Conservation (phyloP, 2,888 invertebrate genomes). For the Ditula angustiorana region DNA sequence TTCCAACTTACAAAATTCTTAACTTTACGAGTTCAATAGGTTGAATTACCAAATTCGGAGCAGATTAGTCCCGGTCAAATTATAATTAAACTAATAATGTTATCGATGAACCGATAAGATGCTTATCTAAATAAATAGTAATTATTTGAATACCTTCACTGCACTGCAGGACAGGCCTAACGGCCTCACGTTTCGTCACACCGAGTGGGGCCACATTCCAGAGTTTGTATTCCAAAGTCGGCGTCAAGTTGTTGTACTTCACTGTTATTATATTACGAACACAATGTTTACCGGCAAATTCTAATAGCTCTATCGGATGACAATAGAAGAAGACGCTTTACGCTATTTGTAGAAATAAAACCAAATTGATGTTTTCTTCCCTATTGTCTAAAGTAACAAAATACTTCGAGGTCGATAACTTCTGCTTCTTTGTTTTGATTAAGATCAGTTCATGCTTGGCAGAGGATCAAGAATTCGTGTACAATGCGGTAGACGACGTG, state of each 20-base stretch:
- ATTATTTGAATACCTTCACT: slow-evolving; percentile 32
- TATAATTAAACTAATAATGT: slow-evolving; percentile 23
- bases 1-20: background rate
- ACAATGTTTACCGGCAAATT: background rate
- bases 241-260: slow-evolving; percentile 57
- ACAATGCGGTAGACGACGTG: background rate
- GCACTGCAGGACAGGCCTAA: slow-evolving; percentile 36
- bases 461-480: slow-evolving; percentile 23
- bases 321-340: background rate
- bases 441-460: slow-evolving; percentile 13
- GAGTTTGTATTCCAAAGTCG: slow-evolving; percentile 52
- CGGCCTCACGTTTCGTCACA: slow-evolving; percentile 65
- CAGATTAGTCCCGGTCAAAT: slow-evolving; percentile 29
- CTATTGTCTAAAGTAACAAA: background rate
- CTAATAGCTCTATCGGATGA: slow-evolving; percentile 15
- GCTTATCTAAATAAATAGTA: slow-evolving; percentile 38
- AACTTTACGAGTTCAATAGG: background rate
- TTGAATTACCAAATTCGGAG: background rate
- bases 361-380: background rate
- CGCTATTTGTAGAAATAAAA: background rate
- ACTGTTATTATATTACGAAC: slow-evolving; percentile 45
- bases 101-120: slow-evolving; percentile 30
- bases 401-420: slow-evolving; percentile 1
- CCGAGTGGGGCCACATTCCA: slow-evolving; percentile 57
- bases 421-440: background rate